Percentiles rank a stretch among this genome's conserved stretches.
These are phyloP conservation scores for Monochamus saltuarius DNA, from an alignment of 1,140 invertebrate genomes.

Conservation along the genomic window DNA sequence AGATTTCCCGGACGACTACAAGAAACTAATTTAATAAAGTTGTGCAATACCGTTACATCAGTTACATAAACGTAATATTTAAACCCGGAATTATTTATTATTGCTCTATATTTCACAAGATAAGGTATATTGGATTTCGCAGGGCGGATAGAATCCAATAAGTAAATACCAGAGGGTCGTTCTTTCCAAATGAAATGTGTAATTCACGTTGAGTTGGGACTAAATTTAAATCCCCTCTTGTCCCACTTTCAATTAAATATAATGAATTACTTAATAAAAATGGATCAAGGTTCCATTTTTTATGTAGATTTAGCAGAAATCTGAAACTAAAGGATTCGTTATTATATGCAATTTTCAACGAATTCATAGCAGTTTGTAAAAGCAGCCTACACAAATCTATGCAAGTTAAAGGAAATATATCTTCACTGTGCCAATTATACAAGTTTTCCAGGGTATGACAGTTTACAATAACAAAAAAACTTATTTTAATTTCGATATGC, in stretches of 20 bases:
- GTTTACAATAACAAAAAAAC: too few species aligned
- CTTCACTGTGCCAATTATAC: too few species aligned
- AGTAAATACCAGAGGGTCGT: slow-evolving; percentile 40
- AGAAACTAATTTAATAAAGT: too few species aligned
- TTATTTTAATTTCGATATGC: too few species aligned
- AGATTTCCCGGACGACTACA: too few species aligned
- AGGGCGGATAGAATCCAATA: slow-evolving; percentile 36
- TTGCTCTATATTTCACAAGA: slow-evolving; percentile 39
- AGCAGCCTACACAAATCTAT: too few species aligned
- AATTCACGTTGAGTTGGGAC: slow-evolving; percentile 32
- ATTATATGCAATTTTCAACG: too few species aligned
- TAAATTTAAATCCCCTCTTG: slow-evolving; percentile 30
- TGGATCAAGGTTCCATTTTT: neutral
- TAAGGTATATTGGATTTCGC: slow-evolving; percentile 40
- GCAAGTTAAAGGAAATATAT: too few species aligned
- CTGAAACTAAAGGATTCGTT: too few species aligned
- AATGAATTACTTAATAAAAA: neutral
- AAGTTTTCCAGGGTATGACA: too few species aligned
- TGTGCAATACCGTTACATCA: too few species aligned
- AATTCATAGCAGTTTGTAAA: too few species aligned
- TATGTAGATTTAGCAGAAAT: neutral
- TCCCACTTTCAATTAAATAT: neutral
- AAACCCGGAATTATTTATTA: slow-evolving; percentile 36
- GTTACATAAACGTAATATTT: slow-evolving; percentile 3
- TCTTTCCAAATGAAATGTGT: slow-evolving; percentile 41